Conservation (phyloP, 1,140 invertebrate species). For the Venustaconcha ellipsiformis region DNA sequence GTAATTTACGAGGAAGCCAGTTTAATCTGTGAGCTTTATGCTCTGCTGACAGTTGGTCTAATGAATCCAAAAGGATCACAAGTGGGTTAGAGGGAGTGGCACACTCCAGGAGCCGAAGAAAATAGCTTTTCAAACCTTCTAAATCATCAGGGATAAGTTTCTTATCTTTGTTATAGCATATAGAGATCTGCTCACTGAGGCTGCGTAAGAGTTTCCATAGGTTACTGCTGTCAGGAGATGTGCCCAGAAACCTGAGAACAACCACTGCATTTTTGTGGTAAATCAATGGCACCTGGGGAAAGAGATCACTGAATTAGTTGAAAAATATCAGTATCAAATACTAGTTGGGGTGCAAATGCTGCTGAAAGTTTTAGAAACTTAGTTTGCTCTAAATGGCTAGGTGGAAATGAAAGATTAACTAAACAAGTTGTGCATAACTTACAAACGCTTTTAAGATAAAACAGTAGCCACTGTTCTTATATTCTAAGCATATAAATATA, state of each 20-base stretch:
- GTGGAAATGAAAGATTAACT: no score
- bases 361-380: no score
- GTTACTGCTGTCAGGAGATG: constrained; percentile 49
- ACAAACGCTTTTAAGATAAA: no score
- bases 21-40: constrained; percentile 45
- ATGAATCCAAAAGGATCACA: constrained; percentile 58
- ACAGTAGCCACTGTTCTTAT: no score
- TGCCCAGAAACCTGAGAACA: constrained; percentile 54
- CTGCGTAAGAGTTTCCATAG: constrained; percentile 40
- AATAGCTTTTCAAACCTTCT: constrained; percentile 32
- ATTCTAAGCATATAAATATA: no score
- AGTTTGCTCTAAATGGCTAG: no score
- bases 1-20: constrained; percentile 53
- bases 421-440: no score
- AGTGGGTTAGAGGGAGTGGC: constrained; percentile 39
- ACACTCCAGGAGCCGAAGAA: constrained; percentile 27
- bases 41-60: constrained; percentile 51
- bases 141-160: constrained; percentile 30
- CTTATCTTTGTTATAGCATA: constrained; percentile 25
- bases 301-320: no score
- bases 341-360: no score
- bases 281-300: no score
- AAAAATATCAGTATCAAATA: no score
- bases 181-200: constrained; percentile 46
- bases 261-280: constrained; percentile 30